Base-by-base conservation (phyloP, 2,888 invertebrate species). In the Geophilus truncorum region DNA sequence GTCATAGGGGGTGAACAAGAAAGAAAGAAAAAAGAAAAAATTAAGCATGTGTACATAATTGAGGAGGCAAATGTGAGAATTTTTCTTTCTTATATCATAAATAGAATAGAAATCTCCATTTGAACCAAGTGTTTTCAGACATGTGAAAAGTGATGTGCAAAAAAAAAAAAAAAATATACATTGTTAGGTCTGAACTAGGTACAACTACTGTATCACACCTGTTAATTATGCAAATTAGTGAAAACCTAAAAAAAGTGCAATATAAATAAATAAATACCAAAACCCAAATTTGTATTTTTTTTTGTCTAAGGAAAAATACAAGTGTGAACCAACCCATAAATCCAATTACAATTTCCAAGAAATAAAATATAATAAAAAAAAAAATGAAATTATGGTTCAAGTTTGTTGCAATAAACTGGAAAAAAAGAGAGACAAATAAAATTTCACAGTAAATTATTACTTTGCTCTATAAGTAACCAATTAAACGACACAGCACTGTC, bases 11-110 rank as follows among this genome's bases (percentile, higher is more conserved):
- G 79, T 79, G 79, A 57, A 57, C 79, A 79, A 79, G 79, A 57
- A 79, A 79, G 79, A 79, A 79, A 78, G 40, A 40, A 78, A 78
- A 78, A 79, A 79, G 79, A 79, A 79, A 79, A 78, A 79, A 79
- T 79, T 79, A 79, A 79, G 79, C 79, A 79, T 79, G 25, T 78
- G 78, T 40, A 78, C 34, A 57, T 57, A 76, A 76, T 76, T 76
- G 34, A 76, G 76, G 76, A 30, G 34, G 34, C 28, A 32, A 40
- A 76, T 76, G 76, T 32, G 76, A 76, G 30, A 76, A n/a, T 25
- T 76, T 76, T 28, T 25, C 15, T 75, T 51, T 51, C 15, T 18
- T 51, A 51, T 9, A 51, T 51, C 5, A n/a, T 51, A 51, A 51
- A n/a, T n/a, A n/a, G 4, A 4, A 12, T 23, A 21, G 21, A 57